Conservation (phyloP, 2,113 vertebrate species). For the Sapajus apella region DNA sequence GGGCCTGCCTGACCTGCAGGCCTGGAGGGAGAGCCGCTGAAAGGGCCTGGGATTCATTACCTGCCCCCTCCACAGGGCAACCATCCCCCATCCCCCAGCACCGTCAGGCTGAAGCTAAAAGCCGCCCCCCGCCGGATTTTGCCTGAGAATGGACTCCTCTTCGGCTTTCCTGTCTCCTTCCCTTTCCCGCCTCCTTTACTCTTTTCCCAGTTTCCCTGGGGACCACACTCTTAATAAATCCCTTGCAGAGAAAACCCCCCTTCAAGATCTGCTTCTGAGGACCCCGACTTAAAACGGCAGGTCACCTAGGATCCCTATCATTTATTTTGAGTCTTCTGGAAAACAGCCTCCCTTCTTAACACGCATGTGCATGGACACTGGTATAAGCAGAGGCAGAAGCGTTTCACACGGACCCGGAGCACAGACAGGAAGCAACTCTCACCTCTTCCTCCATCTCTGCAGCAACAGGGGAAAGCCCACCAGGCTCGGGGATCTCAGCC, state of each 20-base stretch:
- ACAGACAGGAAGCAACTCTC: neutral
- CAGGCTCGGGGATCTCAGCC: neutral
- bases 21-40: neutral
- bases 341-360: neutral
- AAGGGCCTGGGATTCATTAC: neutral
- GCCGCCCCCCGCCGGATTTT: neutral
- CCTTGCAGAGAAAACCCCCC: neutral
- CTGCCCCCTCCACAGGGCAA: neutral
- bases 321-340: neutral
- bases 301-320: neutral
- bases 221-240: neutral
- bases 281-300: neutral
- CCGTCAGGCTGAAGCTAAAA: neutral
- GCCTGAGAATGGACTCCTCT: neutral
- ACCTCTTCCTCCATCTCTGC: too few relatives aligned
- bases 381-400: neutral
- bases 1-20: neutral
- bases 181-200: neutral
- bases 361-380: fast-evolving
- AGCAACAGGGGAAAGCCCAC: neutral
- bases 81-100: neutral
- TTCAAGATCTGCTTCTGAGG: neutral
- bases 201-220: neutral
- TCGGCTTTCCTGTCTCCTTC: neutral
- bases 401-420: neutral